phyloP scores from a whole-genome alignment of 2,797 vertebrate species.

The Martes flavigula region DNA sequence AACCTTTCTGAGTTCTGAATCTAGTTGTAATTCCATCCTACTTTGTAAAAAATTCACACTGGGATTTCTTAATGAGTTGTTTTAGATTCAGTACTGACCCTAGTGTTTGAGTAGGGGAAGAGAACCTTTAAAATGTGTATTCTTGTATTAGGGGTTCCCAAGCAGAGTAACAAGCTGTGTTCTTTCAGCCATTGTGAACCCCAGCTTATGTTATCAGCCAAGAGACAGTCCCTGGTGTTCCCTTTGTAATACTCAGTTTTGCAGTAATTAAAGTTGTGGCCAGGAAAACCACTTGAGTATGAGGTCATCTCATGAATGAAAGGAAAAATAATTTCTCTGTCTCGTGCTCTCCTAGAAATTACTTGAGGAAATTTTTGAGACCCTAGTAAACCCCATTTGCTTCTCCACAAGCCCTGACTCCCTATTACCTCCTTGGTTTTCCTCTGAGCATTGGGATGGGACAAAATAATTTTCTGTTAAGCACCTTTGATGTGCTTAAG shows the following conservation, averaged over 20 bases:
- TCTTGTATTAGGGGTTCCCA: neutral
- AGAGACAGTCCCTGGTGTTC: conserved; percentile 42
- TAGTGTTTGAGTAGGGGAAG: neutral
- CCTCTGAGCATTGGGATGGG: neutral
- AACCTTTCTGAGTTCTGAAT: conserved; percentile 28
- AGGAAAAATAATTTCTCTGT: conserved; percentile 62
- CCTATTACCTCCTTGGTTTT: neutral
- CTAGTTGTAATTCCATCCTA: conserved; percentile 9
- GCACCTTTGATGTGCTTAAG: neutral
- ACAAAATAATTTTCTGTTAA: neutral
- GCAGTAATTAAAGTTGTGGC: conserved; percentile 57
- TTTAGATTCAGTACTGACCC: conserved; percentile 40
- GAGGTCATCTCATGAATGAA: conserved; percentile 70
- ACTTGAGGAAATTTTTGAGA: neutral
- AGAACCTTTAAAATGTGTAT: neutral
- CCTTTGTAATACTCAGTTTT: conserved; percentile 33
- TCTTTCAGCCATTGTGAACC: conserved; percentile 20
- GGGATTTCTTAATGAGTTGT: conserved; percentile 19
- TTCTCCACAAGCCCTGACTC: neutral
- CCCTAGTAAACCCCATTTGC: neutral
- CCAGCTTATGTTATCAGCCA: conserved; percentile 42
- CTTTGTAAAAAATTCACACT: neutral
- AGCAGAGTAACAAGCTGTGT: neutral
- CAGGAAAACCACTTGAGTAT: conserved; percentile 65
- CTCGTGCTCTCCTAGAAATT: conserved; percentile 46